Base-by-base conservation (phyloP, 2,797 vertebrate genomes). In the Xyrichtys novacula region DNA sequence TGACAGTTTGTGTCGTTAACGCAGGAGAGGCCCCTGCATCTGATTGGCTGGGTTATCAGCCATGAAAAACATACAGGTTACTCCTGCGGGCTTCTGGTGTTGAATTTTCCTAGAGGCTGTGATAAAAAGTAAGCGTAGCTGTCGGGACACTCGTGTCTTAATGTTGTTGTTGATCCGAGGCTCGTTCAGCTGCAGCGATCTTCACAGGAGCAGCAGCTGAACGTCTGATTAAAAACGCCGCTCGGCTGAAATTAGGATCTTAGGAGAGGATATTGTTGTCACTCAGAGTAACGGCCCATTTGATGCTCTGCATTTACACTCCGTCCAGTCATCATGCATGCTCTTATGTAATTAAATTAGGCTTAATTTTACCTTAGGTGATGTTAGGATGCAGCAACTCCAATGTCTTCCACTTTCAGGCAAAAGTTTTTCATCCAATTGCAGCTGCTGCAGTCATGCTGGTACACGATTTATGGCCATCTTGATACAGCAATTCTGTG, bases 201-300 rank as follows among this genome's bases (percentile, higher is more conserved):
- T 64, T 60, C 46, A 31, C 16, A n/a, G 53, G 47, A 65, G 52
- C 53, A 22, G 57, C 61, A 14, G 61, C 56, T 54, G 42, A 68
- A 58, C 19, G 65, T 43, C 62, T 77, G 61, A 77, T 74, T 80
- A 68, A 71, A n/a, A 71, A 43, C 17, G 34, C 47, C 7, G 44
- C 65, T 64, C 6, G 6, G 54, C 39, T 71, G 60, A 78, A 84
- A 81, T 67, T 67, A 71, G 7, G 78, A 66, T 84, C 47, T 65
- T 65, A 65, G 72, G 55, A 52, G 63, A 72, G 53, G 69, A 65
- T 53, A 40, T 42, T 59, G 65, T 68, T 48, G 58, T 81, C 65
- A 48, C 64, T 74, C 52, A 43, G 65, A 75, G 56, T 32, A 48
- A 67, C 58, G 54, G 38, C 43, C 32, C 62, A 15, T 78, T 82